phyloP scores from a whole-genome alignment of 2,113 vertebrate species.

The Uropsilus gracilis region DNA sequence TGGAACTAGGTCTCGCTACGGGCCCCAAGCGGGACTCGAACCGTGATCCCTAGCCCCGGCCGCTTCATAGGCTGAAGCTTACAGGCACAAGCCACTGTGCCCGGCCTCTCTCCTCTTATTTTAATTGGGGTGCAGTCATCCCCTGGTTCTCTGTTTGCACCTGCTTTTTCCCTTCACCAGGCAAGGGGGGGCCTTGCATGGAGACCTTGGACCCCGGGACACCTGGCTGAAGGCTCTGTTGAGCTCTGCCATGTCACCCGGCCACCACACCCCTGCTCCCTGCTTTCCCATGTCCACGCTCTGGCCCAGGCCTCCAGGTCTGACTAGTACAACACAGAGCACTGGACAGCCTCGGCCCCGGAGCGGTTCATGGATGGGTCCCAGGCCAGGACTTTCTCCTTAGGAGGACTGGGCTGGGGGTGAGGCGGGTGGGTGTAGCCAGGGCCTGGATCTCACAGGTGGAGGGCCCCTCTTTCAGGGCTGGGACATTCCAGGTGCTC shows the following conservation, averaged over 20 bases:
- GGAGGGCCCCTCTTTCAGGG: background rate
- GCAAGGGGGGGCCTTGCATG: background rate
- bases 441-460: background rate
- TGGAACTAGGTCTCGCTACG: too few species aligned
- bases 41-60: too few species aligned
- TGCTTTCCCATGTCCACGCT: background rate
- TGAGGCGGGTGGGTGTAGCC: background rate
- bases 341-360: background rate
- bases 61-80: too few species aligned
- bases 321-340: background rate
- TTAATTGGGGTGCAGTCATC: background rate
- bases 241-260: fast-evolving
- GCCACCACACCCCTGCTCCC: background rate
- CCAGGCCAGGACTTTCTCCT: background rate
- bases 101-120: too few species aligned
- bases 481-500: constrained; percentile 69
- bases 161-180: too few species aligned
- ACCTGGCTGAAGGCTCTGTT: fast-evolving
- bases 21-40: too few species aligned
- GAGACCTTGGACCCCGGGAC: too few species aligned
- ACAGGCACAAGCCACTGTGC: too few species aligned
- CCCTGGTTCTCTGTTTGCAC: background rate
- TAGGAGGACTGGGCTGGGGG: background rate
- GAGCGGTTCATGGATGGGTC: background rate
- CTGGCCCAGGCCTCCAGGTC: background rate